These are phyloP conservation scores for Rhagophthalmus giganteus DNA, from an alignment of 2,888 invertebrate genomes.

Conservation along the genomic window DNA sequence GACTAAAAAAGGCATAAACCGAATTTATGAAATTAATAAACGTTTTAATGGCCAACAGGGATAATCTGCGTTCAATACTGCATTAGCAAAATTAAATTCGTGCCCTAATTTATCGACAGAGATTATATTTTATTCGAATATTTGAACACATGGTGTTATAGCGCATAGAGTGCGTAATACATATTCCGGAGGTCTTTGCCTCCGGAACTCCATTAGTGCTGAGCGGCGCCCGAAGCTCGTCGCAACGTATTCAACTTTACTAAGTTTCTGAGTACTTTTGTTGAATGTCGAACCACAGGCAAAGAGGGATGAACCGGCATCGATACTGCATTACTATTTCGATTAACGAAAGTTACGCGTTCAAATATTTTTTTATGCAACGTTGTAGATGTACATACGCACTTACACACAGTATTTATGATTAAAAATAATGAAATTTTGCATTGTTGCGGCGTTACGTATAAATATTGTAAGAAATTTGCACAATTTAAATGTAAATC, in stretches of 20 bases:
- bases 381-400: too few species aligned
- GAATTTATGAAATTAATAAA: constrained; percentile 52
- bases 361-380: too few species aligned
- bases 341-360: too few species aligned
- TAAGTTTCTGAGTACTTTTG: constrained; percentile 24
- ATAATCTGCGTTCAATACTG: constrained; percentile 29
- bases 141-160: constrained; percentile 36
- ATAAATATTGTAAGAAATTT: too few species aligned
- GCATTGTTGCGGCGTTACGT: too few species aligned
- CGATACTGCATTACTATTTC: too few species aligned
- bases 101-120: constrained; percentile 34
- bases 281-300: constrained; percentile 20
- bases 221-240: constrained; percentile 33
- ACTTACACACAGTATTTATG: too few species aligned
- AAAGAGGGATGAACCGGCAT: constrained; percentile 9
- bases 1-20: constrained; percentile 28
- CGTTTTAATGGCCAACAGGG: constrained; percentile 42
- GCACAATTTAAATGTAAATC: too few species aligned
- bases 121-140: constrained; percentile 36
- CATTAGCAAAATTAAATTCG: constrained; percentile 36
- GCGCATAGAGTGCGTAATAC: constrained; percentile 26
- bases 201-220: constrained; percentile 37
- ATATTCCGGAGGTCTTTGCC: constrained; percentile 28
- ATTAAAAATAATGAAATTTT: too few species aligned
- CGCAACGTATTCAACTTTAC: constrained; percentile 30